Percentiles rank a stretch among this genome's conserved stretches.
These are phyloP conservation scores for Melanotaenia nigrans DNA, from an alignment of 2,797 vertebrate species.

Conservation along the genomic window DNA sequence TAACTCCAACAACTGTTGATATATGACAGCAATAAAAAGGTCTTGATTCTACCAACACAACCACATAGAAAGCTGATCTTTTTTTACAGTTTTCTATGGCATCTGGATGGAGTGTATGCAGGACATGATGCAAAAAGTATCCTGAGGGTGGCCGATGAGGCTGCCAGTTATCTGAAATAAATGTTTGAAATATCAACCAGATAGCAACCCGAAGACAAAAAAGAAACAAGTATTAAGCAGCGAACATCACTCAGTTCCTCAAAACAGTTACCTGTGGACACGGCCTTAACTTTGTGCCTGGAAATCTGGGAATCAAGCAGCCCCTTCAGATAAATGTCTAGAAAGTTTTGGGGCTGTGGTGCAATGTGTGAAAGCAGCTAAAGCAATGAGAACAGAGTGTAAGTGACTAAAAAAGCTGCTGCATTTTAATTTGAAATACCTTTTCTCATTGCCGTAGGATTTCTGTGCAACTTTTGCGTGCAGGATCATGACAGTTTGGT, in stretches of 20 bases:
- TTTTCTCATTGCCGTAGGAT: conserved; percentile 98
- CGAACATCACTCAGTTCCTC: background rate
- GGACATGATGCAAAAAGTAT: background rate
- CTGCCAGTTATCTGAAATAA: background rate
- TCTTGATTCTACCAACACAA: background rate
- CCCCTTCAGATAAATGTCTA: background rate
- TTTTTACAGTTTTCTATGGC: background rate
- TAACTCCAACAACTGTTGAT: background rate
- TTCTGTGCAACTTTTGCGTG: conserved; percentile 99
- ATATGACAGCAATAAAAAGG: background rate
- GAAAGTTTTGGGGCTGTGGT: background rate
- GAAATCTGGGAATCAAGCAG: background rate
- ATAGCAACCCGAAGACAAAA: background rate
- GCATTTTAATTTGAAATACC: conserved; percentile 74
- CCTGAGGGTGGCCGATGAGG: background rate
- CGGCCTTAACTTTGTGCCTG: background rate
- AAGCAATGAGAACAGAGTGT: background rate
- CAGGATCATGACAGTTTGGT: conserved; percentile 99
- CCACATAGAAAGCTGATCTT: background rate
- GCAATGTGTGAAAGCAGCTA: background rate
- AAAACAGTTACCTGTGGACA: background rate
- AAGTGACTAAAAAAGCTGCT: background rate
- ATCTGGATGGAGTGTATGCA: background rate
- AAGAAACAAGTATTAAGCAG: too few relatives aligned
- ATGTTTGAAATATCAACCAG: background rate